phyloP scores from a whole-genome alignment of 2,113 vertebrate genomes.

The Etia nguti region DNA sequence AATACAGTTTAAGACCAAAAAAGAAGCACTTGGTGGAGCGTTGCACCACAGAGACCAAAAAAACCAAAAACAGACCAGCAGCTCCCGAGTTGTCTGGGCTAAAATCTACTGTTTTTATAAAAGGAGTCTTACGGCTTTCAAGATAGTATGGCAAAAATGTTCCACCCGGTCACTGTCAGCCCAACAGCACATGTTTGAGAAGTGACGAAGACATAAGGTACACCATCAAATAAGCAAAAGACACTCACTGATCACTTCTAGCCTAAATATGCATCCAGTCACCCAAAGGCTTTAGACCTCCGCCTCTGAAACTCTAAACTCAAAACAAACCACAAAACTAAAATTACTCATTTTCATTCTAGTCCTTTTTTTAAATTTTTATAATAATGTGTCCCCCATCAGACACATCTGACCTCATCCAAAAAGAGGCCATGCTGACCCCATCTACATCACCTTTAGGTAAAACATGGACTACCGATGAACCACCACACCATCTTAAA shows the following conservation, averaged over 20 bases:
- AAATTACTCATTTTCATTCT: background rate
- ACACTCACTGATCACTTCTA: background rate
- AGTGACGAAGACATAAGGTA: background rate
- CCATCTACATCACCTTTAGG: background rate
- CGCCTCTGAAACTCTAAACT: background rate
- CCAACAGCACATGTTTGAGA: background rate
- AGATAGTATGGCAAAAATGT: background rate
- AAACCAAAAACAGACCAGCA: background rate
- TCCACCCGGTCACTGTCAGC: background rate
- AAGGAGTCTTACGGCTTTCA: background rate
- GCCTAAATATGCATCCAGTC: background rate
- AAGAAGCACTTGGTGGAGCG: background rate
- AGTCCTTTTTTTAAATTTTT: background rate
- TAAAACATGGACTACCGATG: background rate
- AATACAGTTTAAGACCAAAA: background rate
- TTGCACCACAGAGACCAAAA: background rate
- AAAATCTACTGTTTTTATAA: background rate
- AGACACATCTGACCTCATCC: background rate
- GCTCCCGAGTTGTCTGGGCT: background rate
- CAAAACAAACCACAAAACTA: background rate
- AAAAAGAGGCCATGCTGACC: background rate
- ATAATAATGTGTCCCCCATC: background rate
- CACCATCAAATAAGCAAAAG: background rate
- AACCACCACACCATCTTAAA: background rate
- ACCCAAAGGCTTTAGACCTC: fast-evolving